Percentiles rank a stretch among this genome's conserved stretches.
phyloP scores from a whole-genome alignment of 2,888 invertebrate genomes.

The Andricus curvator region DNA sequence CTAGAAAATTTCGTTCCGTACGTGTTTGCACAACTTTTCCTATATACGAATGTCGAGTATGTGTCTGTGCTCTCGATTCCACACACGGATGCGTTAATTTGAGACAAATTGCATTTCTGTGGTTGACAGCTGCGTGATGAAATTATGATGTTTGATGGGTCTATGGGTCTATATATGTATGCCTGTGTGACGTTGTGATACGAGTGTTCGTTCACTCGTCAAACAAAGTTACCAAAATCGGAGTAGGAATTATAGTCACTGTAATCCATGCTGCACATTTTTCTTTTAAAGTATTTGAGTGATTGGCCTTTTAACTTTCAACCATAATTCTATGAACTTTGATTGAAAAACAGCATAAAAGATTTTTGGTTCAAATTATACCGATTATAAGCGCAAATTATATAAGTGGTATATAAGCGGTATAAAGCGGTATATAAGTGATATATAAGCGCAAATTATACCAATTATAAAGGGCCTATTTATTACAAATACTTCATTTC shows the following conservation, averaged over 20 bases:
- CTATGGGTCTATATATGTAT: too few species aligned
- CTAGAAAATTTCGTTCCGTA: constrained; percentile 1
- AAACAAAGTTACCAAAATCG: not conserved
- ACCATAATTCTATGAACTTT: not conserved
- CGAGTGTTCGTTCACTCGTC: not conserved
- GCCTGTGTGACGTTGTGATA: not conserved
- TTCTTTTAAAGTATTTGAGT: not conserved
- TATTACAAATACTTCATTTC: too few species aligned
- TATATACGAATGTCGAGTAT: not conserved
- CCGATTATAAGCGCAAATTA: too few species aligned
- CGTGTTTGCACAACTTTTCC: not conserved
- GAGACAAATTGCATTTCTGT: constrained; percentile 26
- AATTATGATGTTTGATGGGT: constrained; percentile 16
- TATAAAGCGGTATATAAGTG: too few species aligned
- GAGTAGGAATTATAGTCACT: not conserved
- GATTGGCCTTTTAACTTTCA: not conserved
- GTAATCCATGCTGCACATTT: not conserved
- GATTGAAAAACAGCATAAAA: not conserved
- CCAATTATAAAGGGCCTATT: too few species aligned
- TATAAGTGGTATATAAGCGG: too few species aligned
- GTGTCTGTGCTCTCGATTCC: not conserved
- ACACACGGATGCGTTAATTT: constrained; percentile 30
- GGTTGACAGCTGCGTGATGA: constrained; percentile 10
- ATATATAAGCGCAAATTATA: too few species aligned
- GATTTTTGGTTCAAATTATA: not conserved